Evolutionary conservation across 2,113 vertebrate genomes (phyloP).

Genomic region (Trogon surrucura): DNA sequence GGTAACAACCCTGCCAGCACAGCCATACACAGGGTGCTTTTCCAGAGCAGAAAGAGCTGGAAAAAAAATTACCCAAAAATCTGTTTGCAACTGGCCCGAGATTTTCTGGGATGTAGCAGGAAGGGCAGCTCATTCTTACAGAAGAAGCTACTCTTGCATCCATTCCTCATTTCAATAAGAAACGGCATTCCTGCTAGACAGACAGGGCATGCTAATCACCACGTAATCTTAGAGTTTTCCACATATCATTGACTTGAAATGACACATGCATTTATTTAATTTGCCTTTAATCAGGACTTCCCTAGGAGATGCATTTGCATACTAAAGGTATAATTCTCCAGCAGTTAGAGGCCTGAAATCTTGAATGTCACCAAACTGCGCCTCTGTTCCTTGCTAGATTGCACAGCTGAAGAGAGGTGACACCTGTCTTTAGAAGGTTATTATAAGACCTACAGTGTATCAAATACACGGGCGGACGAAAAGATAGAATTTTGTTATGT

Average conservation of each 20-base stretch:
- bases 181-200: not conserved
- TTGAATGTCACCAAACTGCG: not conserved
- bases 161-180: not conserved
- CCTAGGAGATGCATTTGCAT: not conserved
- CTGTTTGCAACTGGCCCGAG: not conserved
- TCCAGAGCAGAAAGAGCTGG: not conserved
- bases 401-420: not conserved
- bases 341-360: not conserved
- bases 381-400: not conserved
- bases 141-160: not conserved
- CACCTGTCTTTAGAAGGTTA: not conserved
- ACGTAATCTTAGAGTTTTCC: not conserved
- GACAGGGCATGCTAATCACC: not conserved
- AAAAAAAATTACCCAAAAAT: not conserved
- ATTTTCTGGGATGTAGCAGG: not conserved
- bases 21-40: not conserved
- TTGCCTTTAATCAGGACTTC: constrained; percentile 2
- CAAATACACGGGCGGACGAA: not conserved
- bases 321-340: not conserved
- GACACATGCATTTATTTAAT: constrained; percentile 19
- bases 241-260: not conserved
- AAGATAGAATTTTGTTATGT: not conserved
- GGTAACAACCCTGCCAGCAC: not conserved
- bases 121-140: not conserved
- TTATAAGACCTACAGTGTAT: not conserved